Base-by-base conservation (phyloP, 1,140 invertebrate species). In the Drosophila funebris region DNA sequence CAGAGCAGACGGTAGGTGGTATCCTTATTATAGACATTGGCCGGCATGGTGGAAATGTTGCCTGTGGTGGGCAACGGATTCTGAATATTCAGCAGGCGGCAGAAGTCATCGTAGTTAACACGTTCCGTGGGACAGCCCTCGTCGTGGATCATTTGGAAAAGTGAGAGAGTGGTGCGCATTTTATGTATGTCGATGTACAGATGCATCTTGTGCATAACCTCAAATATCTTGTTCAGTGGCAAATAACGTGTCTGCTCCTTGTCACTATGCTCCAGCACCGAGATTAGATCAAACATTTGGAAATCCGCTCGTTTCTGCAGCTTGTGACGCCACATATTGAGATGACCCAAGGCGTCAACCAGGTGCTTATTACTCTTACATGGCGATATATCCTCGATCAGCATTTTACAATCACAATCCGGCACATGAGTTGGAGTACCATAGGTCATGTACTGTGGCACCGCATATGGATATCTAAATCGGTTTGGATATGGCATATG, bases 1-100 rank as follows among this genome's bases (percentile, higher is more conserved):
- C 88, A 90, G 13, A 90, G 53, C 6, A 77, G 11, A 0, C 80
- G 71, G 61, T 90, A 90, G 6, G 75, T 84, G 2, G 88, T 90
- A 5, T 82, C 61, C 61, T 85, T 73, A 3, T 58, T 67, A 7
- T 71, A 56, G 1, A 43, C 8, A 61, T 67, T 61, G 1, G 50
- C 6, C 24, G 72, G 68, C 3, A 44, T 50, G 1, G 33, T 54
- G 0, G 62, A 78, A 16, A 78, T 67, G 24, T 53, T 73, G 0
- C 70, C 78, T 9, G 18, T 66, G 11, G 62, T 73, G 2, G 88
- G 88, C n/a, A 90, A 13, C 0, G 81, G 78, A 29, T 69, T 41
- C 14, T 89, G 74, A 0, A 75, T 63, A 24, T 71, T 70, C 0
- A 90, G 46, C 6, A 90, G 20, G 3, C 44, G 53, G 9, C 73